Base-by-base conservation (phyloP, 1,140 invertebrate genomes). In the Drosophila bifasciata region DNA sequence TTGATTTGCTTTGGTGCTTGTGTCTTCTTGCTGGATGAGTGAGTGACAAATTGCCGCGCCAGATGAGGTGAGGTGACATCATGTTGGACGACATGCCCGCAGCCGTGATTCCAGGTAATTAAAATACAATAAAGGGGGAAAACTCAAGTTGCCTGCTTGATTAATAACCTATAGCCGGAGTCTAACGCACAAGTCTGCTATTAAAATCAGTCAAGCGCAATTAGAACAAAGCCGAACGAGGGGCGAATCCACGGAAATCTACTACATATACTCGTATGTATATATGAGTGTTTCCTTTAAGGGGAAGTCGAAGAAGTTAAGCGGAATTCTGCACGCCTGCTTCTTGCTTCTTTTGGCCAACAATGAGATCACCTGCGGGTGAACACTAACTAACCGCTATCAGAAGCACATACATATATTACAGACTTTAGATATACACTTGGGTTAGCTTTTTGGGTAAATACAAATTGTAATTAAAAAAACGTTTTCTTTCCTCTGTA, bases 181-280 rank as follows among this genome's bases (percentile, higher is more conserved):
- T 36, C 55, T 41, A 16, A 51, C 19, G 32, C 11, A 32, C 43
- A 40, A 45, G 66, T 56, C 59, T 49, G 76, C 79, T 78, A 79
- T 89, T 83, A 89, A 88, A 88, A 39, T 88, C 84, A 89, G 75
- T 88, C 75, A 75, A 83, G 84, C 83, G 83, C 83, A 89, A 83
- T 89, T 76, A 79, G 77, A 89, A 88, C 83, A 88, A 88, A 88
- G 83, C 58, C 44, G 46, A 73, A 50, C 28, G n/a, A 56, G 44
- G 68, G 43, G 45, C 21, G 60, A 61, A n/a, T n/a, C 39, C 56
- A 70, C 36, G 48, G 56, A 64, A 36, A 40, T 32, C 23, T 36
- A n/a, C n/a, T n/a, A n/a, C n/a, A n/a, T n/a, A n/a, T n/a, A n/a
- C n/a, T n/a, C n/a, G n/a, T n/a, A n/a, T n/a, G n/a, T n/a, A 73